Base-by-base conservation (phyloP, 2,888 invertebrate species). In the Anaspis maculata region DNA sequence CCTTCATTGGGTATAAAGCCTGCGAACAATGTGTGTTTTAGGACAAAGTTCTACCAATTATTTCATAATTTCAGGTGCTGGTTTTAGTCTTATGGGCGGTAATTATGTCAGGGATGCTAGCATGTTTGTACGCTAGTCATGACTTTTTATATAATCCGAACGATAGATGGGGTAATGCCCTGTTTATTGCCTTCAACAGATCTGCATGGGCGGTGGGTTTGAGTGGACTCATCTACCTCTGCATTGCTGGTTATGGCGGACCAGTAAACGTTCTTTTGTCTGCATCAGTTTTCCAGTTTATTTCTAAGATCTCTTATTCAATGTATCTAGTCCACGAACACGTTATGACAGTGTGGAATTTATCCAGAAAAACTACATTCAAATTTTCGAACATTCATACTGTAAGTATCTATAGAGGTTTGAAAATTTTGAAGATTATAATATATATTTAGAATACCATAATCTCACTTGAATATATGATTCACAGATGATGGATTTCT, bases 321-420 rank as follows among this genome's bases (percentile, higher is more conserved):
- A 39, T 44, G 7, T 41, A 40, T 15, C 21, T 43, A 12, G 31
- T 30, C n/a, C 43, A 43, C 25, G 32, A 30, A 14, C 13, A 25
- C 1, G 19, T 34, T 15, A 37, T 37, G n/a, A 15, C 30, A 9
- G 19, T 13, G 19, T 35, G 27, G 33, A 21, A 3, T 29, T 19
- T 15, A 26, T 37, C 14, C 12, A 7, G 9, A 2, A 33, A 21
- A n/a, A 25, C 30, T 22, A 21, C 37, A 3, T 24, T 32, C 2
- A 21, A 19, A 9, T 25, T 25, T 30, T 37, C 30, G 21, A 30
- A 16, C 11, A 32, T 30, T 23, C 32, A 33, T 12, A 9, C n/a
- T n/a, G n/a, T n/a, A n/a, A 26, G 11, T 30, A 27, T 15, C 33
- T 37, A 25, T n/a, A n/a, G n/a, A n/a, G n/a, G n/a, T n/a, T n/a